Conservation (phyloP, 2,888 invertebrate species). For the Cybosia mesomella region DNA sequence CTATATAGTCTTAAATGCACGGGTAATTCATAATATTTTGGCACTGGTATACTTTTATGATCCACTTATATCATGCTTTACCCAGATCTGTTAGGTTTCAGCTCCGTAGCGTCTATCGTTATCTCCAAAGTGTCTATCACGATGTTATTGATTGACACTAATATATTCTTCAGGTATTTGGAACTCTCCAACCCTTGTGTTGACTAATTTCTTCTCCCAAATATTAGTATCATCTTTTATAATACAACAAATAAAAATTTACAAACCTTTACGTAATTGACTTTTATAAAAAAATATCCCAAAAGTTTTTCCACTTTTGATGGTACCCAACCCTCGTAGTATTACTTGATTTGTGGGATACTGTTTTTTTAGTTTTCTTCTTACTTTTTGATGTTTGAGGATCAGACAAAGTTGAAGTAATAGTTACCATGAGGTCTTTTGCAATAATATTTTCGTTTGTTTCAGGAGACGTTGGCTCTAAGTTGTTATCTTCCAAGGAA, state of each 20-base stretch:
- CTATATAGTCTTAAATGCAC: no score
- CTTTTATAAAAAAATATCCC: constrained; percentile 9
- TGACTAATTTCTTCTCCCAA: not conserved
- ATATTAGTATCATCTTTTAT: not conserved
- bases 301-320: constrained; percentile 11
- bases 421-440: not conserved
- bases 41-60: no score
- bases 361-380: not conserved
- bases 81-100: no score
- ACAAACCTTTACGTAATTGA: not conserved
- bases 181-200: not conserved
- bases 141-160: no score
- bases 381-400: constrained; percentile 7
- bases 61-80: no score
- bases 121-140: no score
- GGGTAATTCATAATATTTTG: no score
- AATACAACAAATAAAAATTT: not conserved
- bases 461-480: not conserved
- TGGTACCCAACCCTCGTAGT: not conserved
- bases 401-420: constrained; percentile 2
- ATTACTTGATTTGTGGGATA: not conserved
- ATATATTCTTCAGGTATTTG: not conserved
- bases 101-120: no score
- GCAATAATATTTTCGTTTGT: not conserved
- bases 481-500: not conserved